A percentile compares a stretch with the other conserved stretches of the same genome.
These are phyloP conservation scores for Microchrysa polita DNA, from an alignment of 2,888 invertebrate species.

Conservation along the genomic window DNA sequence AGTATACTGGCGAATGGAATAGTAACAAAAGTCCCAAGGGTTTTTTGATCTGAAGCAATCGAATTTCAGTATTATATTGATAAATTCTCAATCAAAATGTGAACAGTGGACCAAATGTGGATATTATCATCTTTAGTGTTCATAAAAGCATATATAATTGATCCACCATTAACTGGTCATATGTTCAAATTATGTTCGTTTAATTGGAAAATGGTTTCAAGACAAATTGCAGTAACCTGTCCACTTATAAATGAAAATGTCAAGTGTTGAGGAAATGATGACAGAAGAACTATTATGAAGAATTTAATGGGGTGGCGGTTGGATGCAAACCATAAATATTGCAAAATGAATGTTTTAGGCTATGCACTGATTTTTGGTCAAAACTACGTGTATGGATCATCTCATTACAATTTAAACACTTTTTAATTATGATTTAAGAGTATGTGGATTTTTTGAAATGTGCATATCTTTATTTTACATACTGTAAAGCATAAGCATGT, in stretches of 20 bases:
- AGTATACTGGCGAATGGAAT: too few relatives aligned
- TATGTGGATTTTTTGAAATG: too few relatives aligned
- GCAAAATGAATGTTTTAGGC: too few relatives aligned
- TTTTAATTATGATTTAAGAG: too few relatives aligned
- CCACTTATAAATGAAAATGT: too few relatives aligned
- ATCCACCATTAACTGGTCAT: slow-evolving; percentile 55
- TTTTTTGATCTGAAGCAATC: neutral
- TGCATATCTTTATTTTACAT: too few relatives aligned
- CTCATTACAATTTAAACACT: too few relatives aligned
- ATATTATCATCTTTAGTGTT: slow-evolving; percentile 37
- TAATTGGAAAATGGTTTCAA: slow-evolving; percentile 61
- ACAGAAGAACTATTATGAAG: neutral
- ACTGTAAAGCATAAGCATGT: too few relatives aligned
- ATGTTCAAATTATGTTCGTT: slow-evolving; percentile 61
- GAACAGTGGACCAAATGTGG: slow-evolving; percentile 20
- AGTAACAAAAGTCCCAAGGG: slow-evolving; percentile 19
- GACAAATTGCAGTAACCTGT: slow-evolving; percentile 17
- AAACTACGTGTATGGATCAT: too few relatives aligned
- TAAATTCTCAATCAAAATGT: slow-evolving; percentile 33
- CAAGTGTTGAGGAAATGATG: neutral
- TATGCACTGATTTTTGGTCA: too few relatives aligned
- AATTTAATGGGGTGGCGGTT: neutral
- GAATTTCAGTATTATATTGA: slow-evolving; percentile 34
- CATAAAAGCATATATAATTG: slow-evolving; percentile 46
- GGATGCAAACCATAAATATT: too few relatives aligned